Conservation (phyloP, 2,113 vertebrate species). For the Thamnophis sirtalis region DNA sequence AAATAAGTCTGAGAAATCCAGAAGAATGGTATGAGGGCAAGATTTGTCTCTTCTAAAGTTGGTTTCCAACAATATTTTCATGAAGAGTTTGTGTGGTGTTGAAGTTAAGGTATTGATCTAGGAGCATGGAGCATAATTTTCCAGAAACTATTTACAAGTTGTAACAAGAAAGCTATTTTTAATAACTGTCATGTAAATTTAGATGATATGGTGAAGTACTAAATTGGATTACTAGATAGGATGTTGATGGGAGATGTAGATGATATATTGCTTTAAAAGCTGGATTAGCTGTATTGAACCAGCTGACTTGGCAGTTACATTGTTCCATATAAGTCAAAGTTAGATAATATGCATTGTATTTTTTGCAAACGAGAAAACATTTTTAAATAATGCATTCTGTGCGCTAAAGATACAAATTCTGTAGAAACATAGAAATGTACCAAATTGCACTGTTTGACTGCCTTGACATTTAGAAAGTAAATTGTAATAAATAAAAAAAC, state of each 20-base stretch:
- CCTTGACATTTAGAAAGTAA: conserved; percentile 1
- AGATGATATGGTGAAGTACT: neutral
- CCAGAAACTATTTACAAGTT: neutral
- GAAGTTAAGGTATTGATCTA: neutral
- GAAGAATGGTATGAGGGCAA: neutral
- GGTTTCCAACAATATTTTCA: neutral
- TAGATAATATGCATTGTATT: conserved; percentile 7
- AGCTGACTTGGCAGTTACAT: neutral
- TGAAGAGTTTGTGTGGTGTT: neutral
- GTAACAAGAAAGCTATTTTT: neutral
- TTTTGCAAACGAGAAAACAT: neutral
- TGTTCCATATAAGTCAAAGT: neutral
- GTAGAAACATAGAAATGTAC: conserved; percentile 5
- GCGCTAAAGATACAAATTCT: conserved; percentile 3
- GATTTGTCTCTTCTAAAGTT: neutral
- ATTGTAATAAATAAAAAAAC: neutral
- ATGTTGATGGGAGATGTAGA: neutral
- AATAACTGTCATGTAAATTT: neutral
- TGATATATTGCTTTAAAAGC: neutral
- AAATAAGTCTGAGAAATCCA: neutral
- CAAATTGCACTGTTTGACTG: neutral
- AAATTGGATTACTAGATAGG: neutral
- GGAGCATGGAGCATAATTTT: neutral
- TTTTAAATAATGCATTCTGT: neutral
- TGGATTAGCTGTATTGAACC: neutral